Base-by-base conservation (phyloP, 2,888 invertebrate species). In the Lasiommata megera region DNA sequence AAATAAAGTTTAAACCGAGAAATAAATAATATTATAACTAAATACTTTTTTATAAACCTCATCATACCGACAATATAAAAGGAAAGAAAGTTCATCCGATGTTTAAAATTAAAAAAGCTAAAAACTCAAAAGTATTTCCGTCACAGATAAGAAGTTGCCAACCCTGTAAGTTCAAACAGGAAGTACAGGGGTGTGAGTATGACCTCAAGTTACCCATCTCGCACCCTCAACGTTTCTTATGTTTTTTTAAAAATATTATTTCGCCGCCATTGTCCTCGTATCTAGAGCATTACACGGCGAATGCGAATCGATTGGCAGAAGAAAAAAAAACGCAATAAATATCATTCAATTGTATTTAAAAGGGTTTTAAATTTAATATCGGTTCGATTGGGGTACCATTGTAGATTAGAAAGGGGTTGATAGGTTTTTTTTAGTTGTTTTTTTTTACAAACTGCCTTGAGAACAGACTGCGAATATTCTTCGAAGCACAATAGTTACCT, bases 101-200 rank as follows among this genome's bases (percentile, higher is more conserved):
- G n/a, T n/a, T n/a, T n/a, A n/a, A n/a, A n/a, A n/a, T n/a, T n/a
- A n/a, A n/a, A n/a, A n/a, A n/a, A n/a, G n/a, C n/a, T n/a, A n/a
- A n/a, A n/a, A n/a, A n/a, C n/a, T n/a, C n/a, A n/a, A n/a, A n/a
- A n/a, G n/a, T n/a, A n/a, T n/a, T 23, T 23, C 23, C 23, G 23
- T 23, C 23, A 31, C 5, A 6, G 3, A 31, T 31, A 6, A 31
- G 7, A 37, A 6, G 18, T 58, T 67, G 82, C 61, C 84, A 89
- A 61, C 89, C 88, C 88, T 88, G 56, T 34, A 56, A 16, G 16
- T 58, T 38, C n/a, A 62, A 72, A 76, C 78, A 85, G 89, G 87
- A 89, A 87, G 87, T 84, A 85, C 82, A 88, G 82, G 88, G 89
- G 89, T 88, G 88, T 86, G 88, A 88, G 81, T 84, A 82, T 89